phyloP scores from a whole-genome alignment of 1,140 invertebrate genomes.

The Nephila pilipes region DNA sequence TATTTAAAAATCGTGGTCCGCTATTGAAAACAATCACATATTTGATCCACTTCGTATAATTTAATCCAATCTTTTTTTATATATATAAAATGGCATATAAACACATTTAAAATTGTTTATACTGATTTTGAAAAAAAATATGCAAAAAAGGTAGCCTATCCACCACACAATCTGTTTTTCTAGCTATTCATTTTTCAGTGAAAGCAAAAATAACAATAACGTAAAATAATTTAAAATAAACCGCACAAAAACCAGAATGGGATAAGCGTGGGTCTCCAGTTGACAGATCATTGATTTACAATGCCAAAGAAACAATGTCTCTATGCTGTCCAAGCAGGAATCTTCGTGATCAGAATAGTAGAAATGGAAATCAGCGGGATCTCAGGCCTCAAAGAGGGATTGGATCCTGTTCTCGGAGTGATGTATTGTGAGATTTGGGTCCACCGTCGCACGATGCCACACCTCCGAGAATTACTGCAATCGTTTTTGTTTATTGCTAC shows the following conservation, averaged over 20 bases:
- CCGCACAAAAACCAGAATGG: background rate
- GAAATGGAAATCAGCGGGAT: slow-evolving; percentile 3
- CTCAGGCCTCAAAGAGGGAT: background rate
- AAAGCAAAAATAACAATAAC: no score
- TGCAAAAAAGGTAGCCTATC: no score
- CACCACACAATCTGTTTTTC: no score
- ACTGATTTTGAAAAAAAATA: no score
- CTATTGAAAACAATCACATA: no score
- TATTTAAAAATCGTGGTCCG: no score
- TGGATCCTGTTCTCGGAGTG: background rate
- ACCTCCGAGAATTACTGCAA: background rate
- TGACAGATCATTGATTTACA: background rate
- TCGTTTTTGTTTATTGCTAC: slow-evolving; percentile 5
- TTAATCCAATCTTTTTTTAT: no score
- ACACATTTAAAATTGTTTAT: no score
- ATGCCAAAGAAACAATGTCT: background rate
- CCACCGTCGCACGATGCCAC: background rate
- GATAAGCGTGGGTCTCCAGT: background rate
- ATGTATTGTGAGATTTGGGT: background rate
- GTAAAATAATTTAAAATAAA: background rate
- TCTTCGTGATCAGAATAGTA: background rate
- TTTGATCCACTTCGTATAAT: no score
- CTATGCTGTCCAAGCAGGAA: background rate
- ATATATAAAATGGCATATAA: no score
- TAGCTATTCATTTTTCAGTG: no score